These are phyloP conservation scores for Proterorhinus semilunaris DNA, from an alignment of 2,113 vertebrate genomes.

Conservation along the genomic window DNA sequence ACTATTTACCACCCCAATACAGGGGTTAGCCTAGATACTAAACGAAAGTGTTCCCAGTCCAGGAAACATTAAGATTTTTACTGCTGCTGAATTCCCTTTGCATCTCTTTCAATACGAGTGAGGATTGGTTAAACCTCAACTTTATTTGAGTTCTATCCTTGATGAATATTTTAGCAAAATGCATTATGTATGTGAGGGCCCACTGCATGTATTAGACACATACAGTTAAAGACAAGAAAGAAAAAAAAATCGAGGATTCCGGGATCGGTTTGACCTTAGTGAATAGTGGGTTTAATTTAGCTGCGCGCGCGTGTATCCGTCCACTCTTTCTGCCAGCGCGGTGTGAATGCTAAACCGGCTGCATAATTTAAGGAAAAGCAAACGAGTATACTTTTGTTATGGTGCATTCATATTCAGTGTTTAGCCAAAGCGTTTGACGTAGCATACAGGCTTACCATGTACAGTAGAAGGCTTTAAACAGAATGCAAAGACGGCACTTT, in stretches of 20 bases:
- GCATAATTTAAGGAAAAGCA: conserved; percentile 7
- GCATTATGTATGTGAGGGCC: conserved; percentile 42
- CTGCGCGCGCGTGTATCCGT: conserved; percentile 12
- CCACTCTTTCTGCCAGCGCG: neutral
- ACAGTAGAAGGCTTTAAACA: conserved; percentile 10
- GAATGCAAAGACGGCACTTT: conserved; percentile 5
- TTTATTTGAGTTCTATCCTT: conserved; percentile 45
- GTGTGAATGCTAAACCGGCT: conserved; percentile 3
- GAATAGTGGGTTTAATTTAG: conserved; percentile 13
- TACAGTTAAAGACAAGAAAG: conserved; percentile 18
- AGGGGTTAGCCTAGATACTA: conserved; percentile 9
- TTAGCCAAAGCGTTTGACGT: conserved; percentile 19
- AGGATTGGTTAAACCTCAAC: conserved; percentile 38
- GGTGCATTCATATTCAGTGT: conserved; percentile 3
- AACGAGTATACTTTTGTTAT: neutral
- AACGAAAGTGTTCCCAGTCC: conserved; percentile 9
- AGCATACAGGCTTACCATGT: neutral
- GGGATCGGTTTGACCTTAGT: conserved; percentile 31
- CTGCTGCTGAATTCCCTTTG: conserved; percentile 10
- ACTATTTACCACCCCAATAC: neutral
- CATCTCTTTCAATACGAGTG: conserved; percentile 24
- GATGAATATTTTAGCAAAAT: conserved; percentile 59
- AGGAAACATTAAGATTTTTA: conserved; percentile 17
- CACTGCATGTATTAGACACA: conserved; percentile 1
- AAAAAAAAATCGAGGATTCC: conserved; percentile 22